A percentile compares a stretch with the other conserved stretches of the same genome.
phyloP scores from a whole-genome alignment of 2,113 vertebrate genomes.

The Trochalopteron elliotii region DNA sequence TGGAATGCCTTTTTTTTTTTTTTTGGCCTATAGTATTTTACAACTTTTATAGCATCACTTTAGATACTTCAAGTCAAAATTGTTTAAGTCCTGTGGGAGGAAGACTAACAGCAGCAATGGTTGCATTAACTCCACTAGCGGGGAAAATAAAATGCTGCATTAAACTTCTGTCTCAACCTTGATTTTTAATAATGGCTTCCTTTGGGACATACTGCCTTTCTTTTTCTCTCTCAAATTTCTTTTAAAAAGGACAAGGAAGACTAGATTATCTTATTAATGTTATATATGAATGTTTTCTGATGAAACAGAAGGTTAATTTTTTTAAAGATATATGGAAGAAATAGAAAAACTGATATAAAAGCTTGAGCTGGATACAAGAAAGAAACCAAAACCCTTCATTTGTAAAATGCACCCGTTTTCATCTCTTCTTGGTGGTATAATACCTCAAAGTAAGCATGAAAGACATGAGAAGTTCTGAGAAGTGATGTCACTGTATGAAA shows the following conservation, averaged over 20 bases:
- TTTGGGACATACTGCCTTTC: not conserved
- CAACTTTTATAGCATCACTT: not conserved
- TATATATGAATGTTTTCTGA: not conserved
- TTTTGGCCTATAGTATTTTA: not conserved
- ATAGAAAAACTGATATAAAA: not conserved
- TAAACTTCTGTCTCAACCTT: not conserved
- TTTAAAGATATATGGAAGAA: not conserved
- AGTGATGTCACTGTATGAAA: not conserved
- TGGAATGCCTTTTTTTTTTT: not conserved
- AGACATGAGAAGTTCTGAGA: not conserved
- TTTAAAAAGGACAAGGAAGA: not conserved
- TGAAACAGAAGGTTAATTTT: not conserved
- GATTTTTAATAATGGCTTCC: not conserved
- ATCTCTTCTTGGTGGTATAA: not conserved
- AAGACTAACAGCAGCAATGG: not conserved
- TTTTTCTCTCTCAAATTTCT: not conserved
- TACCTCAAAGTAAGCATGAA: not conserved
- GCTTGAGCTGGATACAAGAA: not conserved
- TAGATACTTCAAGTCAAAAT: not conserved
- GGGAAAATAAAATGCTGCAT: not conserved
- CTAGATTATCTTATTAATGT: not conserved
- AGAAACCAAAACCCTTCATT: rapidly evolving
- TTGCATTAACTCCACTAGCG: not conserved
- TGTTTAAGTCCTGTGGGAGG: not conserved
- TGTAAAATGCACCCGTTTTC: not conserved